These are phyloP conservation scores for Whitmania pigra DNA, from an alignment of 1,140 invertebrate species.

Conservation along the genomic window DNA sequence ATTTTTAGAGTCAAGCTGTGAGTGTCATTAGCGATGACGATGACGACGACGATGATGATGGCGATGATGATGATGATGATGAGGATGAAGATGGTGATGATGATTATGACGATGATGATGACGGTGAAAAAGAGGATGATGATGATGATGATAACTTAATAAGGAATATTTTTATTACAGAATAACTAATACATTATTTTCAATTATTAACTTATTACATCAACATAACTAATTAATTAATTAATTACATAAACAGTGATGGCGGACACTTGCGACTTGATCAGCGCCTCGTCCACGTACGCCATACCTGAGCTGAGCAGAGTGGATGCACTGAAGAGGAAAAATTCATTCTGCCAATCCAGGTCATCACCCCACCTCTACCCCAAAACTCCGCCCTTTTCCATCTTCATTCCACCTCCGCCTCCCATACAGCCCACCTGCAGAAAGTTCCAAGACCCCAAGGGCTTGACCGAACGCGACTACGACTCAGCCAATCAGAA, in stretches of 20 bases:
- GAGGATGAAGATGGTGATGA: background rate
- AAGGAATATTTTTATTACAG: background rate
- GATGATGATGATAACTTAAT: background rate
- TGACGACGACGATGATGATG: background rate
- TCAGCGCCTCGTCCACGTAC: no score
- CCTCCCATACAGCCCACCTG: slow-evolving; percentile 57
- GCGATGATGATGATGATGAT: slow-evolving; percentile 2
- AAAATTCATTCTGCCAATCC: no score
- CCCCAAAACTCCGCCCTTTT: background rate
- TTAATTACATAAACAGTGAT: no score
- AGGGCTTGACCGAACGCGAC: slow-evolving; percentile 53
- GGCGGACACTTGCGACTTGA: no score
- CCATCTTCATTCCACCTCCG: background rate
- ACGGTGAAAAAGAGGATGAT: background rate
- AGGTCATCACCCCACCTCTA: no score
- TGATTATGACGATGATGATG: background rate
- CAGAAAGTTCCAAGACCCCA: slow-evolving; percentile 37
- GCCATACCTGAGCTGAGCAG: no score
- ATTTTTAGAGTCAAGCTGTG: slow-evolving; percentile 3
- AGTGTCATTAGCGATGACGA: background rate
- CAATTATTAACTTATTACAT: no score
- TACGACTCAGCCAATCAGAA: no score
- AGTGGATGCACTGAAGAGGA: no score
- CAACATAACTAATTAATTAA: no score
- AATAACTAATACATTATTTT: no score